Evolutionary conservation across 2,888 invertebrate species (phyloP).

Genomic region (Quadroppia sp.): DNA sequence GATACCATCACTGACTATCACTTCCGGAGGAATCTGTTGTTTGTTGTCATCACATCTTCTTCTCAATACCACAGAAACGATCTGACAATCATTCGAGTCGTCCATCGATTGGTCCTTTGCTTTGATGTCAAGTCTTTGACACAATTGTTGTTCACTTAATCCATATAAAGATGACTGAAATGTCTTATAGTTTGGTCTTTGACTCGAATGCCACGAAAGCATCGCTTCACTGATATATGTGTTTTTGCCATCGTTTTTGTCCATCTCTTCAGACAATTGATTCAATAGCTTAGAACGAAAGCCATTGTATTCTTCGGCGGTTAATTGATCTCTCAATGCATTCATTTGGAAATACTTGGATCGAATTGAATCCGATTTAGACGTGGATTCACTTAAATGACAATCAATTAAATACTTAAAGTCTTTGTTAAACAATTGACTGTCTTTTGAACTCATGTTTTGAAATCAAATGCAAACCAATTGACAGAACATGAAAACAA

Average conservation of each 20-base stretch:
- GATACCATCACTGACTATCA: neutral
- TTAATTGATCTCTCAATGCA: neutral
- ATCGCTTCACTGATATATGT: conserved; percentile 15
- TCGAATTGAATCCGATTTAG: conserved; percentile 1
- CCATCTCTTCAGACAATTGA: conserved; percentile 26
- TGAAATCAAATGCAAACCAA: neutral
- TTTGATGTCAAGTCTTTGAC: neutral
- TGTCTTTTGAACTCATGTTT: neutral
- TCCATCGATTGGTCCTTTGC: neutral
- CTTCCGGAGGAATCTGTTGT: neutral
- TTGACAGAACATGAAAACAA: neutral
- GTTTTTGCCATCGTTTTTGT: conserved; percentile 33
- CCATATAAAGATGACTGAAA: neutral
- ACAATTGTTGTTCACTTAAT: neutral
- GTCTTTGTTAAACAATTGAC: neutral
- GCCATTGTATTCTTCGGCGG: neutral
- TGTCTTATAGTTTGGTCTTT: too few species aligned
- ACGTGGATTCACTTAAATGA: neutral
- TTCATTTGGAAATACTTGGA: neutral
- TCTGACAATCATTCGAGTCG: neutral
- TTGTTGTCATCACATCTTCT: neutral
- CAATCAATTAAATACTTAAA: neutral
- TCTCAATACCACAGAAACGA: neutral
- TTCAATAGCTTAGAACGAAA: neutral
- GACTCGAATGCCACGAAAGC: neutral